Base-by-base conservation (phyloP, 2,113 vertebrate species). In the Prochilodus magdalenae region DNA sequence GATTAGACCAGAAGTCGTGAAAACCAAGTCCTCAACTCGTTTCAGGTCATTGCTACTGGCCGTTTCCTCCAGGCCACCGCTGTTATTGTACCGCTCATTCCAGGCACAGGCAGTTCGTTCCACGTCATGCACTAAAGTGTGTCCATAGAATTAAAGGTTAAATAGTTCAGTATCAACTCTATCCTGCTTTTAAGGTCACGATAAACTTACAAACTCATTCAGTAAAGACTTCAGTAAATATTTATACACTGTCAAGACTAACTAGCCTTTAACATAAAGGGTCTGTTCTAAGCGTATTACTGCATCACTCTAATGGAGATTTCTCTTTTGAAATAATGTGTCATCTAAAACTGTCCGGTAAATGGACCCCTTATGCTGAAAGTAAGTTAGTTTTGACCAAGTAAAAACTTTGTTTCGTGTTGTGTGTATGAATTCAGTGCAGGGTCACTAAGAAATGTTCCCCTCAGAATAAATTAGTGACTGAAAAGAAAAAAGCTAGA, bases 1-100 rank as follows among this genome's bases (percentile, higher is more conserved):
- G 18, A 65, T 71, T 12, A 59, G 49, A 53, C 40, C 79, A 79
- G 84, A 83, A 85, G 85, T 83, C 83, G 60, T 87, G 59, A 84
- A 86, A 86, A 86, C 44, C 18, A 71, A 79, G 59, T 74, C 79
- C 55, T 67, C 26, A 27, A 4, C 33, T 6, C 51, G 22, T 24
- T 60, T 60, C 36, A 55, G 79, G 74, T 33, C 27, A 47, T 2
- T n/a, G 53, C 33, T 77, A 73, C 74, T 40, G 24, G 47, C 29
- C 0, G 24, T 66, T 66, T 81, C 79, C 79, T 67, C 29, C 7
- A 20, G 1, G 20, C 8, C 40, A 44, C n/a, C 2, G 2, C 27
- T 15, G 10, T 24, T 14, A 18, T 33, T 30, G 44, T 24, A 24
- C 20, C 5, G 10, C 44, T 15, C 51, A 7, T 3, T 51, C 8